Percentiles rank a stretch among this genome's conserved stretches.
Evolutionary conservation across 2,888 invertebrate genomes (phyloP).

Genomic region (Pyrocoelia pectoralis): DNA sequence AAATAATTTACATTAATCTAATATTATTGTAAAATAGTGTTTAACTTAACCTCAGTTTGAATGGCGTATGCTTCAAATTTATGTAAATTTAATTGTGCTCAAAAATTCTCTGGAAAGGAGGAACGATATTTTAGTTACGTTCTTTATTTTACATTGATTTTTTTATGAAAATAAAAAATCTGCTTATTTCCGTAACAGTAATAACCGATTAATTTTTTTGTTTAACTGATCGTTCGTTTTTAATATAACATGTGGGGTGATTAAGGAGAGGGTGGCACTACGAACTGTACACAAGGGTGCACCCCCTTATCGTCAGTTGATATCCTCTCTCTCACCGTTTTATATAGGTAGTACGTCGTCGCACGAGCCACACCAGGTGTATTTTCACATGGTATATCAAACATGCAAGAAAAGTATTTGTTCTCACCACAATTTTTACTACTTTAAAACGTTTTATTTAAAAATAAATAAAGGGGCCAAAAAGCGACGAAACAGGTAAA

Average conservation of each 20-base stretch:
- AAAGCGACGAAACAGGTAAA: background rate
- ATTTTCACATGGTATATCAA: slow-evolving; percentile 28
- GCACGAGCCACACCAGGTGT: slow-evolving; percentile 44
- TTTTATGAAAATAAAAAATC: too few species aligned
- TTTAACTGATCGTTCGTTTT: slow-evolving; percentile 20
- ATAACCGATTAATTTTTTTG: slow-evolving; percentile 4
- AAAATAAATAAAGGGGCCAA: background rate
- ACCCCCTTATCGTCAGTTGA: slow-evolving; percentile 42
- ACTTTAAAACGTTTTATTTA: background rate
- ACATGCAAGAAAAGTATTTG: slow-evolving; percentile 12
- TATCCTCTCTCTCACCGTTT: slow-evolving; percentile 35
- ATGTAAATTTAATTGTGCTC: too few species aligned
- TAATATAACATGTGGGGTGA: slow-evolving; percentile 41
- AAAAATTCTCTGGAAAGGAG: too few species aligned
- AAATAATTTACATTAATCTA: background rate
- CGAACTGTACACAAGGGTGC: slow-evolving; percentile 40
- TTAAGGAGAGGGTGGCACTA: slow-evolving; percentile 36
- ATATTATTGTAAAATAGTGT: too few species aligned
- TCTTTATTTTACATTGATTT: too few species aligned
- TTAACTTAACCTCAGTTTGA: too few species aligned
- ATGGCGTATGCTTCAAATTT: too few species aligned
- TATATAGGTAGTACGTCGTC: slow-evolving; percentile 5
- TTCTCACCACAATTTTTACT: background rate
- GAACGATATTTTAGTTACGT: too few species aligned
- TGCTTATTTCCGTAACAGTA: background rate